Evolutionary conservation across 2,888 invertebrate species (phyloP).

Genomic region (Fragum sueziense): DNA sequence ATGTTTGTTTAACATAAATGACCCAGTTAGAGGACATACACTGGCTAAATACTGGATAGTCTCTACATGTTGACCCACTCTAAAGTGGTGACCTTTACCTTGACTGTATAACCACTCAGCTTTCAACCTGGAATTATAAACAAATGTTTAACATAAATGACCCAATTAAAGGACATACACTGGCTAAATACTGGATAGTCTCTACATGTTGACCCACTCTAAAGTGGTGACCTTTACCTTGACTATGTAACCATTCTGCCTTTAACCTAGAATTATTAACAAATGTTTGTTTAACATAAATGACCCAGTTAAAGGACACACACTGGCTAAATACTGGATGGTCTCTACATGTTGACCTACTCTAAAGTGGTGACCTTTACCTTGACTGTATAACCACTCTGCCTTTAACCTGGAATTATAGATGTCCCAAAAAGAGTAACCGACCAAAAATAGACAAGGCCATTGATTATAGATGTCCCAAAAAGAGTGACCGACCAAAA

Average conservation of each 20-base stretch:
- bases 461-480: too few species aligned
- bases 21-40: conserved; percentile 89
- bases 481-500: too few species aligned
- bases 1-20: too few species aligned
- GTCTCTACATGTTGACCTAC: conserved; percentile 91
- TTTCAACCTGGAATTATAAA: conserved; percentile 91
- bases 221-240: conserved; percentile 95
- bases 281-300: too few species aligned
- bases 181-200: conserved; percentile 91
- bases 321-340: conserved; percentile 91
- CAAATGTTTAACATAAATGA: too few species aligned
- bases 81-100: conserved; percentile 94
- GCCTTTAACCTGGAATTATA: conserved; percentile 93
- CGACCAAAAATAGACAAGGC: too few species aligned
- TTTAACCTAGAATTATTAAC: too few species aligned
- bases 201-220: conserved; percentile 91
- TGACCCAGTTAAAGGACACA: conserved; percentile 89
- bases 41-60: conserved; percentile 92
- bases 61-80: conserved; percentile 90
- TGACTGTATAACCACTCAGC: conserved; percentile 98
- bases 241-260: conserved; percentile 97
- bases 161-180: conserved; percentile 89
- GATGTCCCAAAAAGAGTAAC: too few species aligned
- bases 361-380: conserved; percentile 93
- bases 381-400: conserved; percentile 98